Percentiles rank a stretch among this genome's conserved stretches.
Conservation (phyloP, 2,888 invertebrate species). For the Bimastos eiseni region DNA sequence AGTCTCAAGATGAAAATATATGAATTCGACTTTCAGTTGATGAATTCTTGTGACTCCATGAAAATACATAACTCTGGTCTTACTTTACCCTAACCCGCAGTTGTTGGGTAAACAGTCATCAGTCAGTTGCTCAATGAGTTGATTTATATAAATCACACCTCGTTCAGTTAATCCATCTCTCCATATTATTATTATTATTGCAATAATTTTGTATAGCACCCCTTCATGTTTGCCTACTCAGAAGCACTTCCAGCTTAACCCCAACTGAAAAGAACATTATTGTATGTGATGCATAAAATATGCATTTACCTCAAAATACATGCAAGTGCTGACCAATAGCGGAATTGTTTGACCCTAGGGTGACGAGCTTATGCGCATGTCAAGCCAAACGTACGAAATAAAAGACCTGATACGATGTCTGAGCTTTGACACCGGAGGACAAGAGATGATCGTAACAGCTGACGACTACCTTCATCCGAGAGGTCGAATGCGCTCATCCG, state of each 20-base stretch:
- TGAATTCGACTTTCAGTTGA: not conserved
- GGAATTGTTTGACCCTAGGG: constrained; percentile 64
- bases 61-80: not conserved
- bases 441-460: constrained; percentile 80
- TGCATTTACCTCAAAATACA: not conserved
- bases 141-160: not conserved
- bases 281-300: not conserved
- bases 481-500: constrained; percentile 18
- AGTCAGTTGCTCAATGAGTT: not conserved
- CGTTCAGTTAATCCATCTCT: not conserved
- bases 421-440: constrained; percentile 75
- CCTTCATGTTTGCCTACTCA: too few relatives aligned
- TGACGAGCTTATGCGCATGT: constrained; percentile 86
- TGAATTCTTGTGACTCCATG: not conserved
- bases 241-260: too few relatives aligned
- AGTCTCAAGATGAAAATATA: not conserved
- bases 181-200: too few relatives aligned
- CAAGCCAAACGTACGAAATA: constrained; percentile 79
- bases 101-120: not conserved
- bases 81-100: not conserved
- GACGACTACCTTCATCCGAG: constrained; percentile 86
- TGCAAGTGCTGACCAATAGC: not conserved
- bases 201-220: too few relatives aligned
- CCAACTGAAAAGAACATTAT: too few relatives aligned
- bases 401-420: constrained; percentile 79